A percentile compares a stretch with the other conserved stretches of the same genome.
These are phyloP conservation scores for Triplophysa bombifrons DNA, from an alignment of 2,797 vertebrate genomes.

Conservation along the genomic window DNA sequence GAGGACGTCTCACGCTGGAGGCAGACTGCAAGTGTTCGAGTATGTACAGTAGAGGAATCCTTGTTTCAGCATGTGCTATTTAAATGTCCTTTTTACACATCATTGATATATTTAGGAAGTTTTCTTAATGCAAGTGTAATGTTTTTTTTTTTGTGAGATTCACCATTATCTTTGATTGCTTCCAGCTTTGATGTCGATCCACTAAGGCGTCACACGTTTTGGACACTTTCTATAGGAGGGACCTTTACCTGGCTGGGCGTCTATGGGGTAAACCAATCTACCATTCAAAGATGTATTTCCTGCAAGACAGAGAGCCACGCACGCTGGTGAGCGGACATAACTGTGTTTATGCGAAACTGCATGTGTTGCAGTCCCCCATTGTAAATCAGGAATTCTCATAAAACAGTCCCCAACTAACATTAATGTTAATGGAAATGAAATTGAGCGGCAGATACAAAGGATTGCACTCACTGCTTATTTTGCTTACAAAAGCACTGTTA, in stretches of 20 bases:
- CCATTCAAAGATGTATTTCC: conserved; percentile 84
- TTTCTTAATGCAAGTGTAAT: no score
- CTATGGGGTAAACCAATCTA: conserved; percentile 85
- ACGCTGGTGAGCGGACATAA: conserved; percentile 75
- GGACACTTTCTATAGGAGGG: conserved; percentile 80
- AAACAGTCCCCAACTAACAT: neutral
- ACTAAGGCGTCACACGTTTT: conserved; percentile 81
- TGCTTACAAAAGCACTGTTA: neutral
- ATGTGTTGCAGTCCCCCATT: neutral
- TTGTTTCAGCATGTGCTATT: no score
- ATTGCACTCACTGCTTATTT: neutral
- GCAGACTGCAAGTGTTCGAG: conserved; percentile 79
- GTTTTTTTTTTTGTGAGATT: neutral
- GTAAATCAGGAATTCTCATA: neutral
- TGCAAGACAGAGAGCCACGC: conserved; percentile 83
- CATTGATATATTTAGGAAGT: no score
- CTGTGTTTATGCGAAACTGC: neutral
- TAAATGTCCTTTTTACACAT: no score
- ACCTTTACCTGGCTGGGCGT: conserved; percentile 86
- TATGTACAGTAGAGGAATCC: conserved; percentile 68
- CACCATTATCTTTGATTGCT: neutral
- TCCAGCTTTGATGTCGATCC: conserved; percentile 77
- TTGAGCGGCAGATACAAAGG: neutral
- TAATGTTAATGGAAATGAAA: neutral
- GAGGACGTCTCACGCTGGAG: conserved; percentile 73